Percentiles rank a stretch among this genome's conserved stretches.
These are phyloP conservation scores for Mizuhopecten yessoensis DNA, from an alignment of 1,140 invertebrate genomes.

Conservation along the genomic window DNA sequence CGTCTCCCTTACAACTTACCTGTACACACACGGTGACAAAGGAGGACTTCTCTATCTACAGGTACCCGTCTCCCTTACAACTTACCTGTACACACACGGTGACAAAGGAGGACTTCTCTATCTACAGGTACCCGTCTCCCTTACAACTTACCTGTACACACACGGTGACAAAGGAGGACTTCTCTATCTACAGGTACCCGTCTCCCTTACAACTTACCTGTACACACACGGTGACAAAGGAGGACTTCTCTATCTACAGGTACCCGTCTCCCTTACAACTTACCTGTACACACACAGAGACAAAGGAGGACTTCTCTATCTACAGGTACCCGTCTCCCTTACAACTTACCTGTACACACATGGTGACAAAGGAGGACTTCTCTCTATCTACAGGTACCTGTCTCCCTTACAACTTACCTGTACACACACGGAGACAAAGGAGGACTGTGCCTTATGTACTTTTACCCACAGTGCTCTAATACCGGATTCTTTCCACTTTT, in stretches of 20 bases:
- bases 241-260: not conserved
- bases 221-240: not conserved
- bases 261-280: not conserved
- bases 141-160: not conserved
- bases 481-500: slow-evolving; percentile 87
- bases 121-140: not conserved
- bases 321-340: not conserved
- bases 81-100: not conserved
- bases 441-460: slow-evolving; percentile 88
- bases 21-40: slow-evolving; percentile 20
- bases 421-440: slow-evolving; percentile 91
- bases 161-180: not conserved
- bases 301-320: not conserved
- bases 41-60: not conserved
- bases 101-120: not conserved
- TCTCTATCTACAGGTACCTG: too few relatives aligned
- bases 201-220: slow-evolving; percentile 44
- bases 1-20: not conserved
- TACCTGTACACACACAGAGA: not conserved
- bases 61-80: too few relatives aligned
- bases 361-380: not conserved
- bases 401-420: slow-evolving; percentile 84
- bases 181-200: too few relatives aligned
- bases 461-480: slow-evolving; percentile 93
- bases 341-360: slow-evolving; percentile 53